Evolutionary conservation across 2,888 invertebrate species (phyloP).

Genomic region (Andrena dorsata): DNA sequence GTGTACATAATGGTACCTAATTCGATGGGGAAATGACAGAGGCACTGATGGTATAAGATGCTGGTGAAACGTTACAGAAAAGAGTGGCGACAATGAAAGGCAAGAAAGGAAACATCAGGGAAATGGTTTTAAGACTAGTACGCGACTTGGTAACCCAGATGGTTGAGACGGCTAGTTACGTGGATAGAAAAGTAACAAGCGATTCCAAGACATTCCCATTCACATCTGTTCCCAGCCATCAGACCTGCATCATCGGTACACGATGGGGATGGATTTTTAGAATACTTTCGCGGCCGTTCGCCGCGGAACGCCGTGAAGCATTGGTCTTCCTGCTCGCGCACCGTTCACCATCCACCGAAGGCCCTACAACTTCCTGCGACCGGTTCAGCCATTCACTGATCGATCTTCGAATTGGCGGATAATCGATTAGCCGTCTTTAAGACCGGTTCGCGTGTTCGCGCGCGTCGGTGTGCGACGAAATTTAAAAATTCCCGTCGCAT

Average conservation of each 20-base stretch:
- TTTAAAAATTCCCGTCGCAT: constrained; percentile 42
- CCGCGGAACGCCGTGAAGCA: background rate
- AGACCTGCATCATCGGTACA: background rate
- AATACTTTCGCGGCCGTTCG: background rate
- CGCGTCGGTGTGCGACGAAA: constrained; percentile 36
- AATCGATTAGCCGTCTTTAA: constrained; percentile 43
- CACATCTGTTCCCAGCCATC: background rate
- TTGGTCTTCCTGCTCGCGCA: background rate
- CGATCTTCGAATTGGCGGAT: constrained; percentile 31
- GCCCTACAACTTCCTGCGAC: background rate
- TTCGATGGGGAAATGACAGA: no score
- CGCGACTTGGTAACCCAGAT: no score
- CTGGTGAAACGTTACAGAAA: no score
- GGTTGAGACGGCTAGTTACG: no score
- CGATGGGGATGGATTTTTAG: background rate
- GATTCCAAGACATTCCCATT: background rate
- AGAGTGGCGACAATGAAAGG: no score
- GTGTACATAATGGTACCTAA: no score
- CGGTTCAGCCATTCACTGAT: constrained; percentile 7
- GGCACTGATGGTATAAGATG: no score
- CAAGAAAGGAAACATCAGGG: no score
- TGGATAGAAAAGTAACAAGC: background rate
- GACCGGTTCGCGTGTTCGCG: background rate
- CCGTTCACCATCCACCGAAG: background rate
- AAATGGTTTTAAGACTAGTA: no score